phyloP scores from a whole-genome alignment of 2,888 invertebrate species.

The Fragum fragum region DNA sequence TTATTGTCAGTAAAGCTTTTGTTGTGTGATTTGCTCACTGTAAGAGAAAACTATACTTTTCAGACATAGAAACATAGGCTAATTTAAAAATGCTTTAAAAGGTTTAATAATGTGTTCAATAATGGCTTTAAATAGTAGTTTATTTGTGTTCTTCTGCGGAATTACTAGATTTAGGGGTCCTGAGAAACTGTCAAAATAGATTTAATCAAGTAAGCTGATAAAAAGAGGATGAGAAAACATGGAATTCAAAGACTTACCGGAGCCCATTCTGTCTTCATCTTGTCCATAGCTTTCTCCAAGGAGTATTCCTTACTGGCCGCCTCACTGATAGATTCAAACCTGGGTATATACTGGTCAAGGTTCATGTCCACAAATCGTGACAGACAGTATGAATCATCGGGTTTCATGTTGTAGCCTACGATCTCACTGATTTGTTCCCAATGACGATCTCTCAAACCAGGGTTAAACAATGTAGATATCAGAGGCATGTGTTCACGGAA shows the following conservation, averaged over 20 bases:
- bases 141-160: no score
- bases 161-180: no score
- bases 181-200: no score
- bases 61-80: no score
- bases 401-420: conserved; percentile 96
- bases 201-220: no score
- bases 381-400: conserved; percentile 93
- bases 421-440: conserved; percentile 98
- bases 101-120: no score
- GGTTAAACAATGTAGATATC: conserved; percentile 97
- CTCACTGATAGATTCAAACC: conserved; percentile 97
- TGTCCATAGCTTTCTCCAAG: conserved; percentile 94
- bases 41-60: no score
- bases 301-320: conserved; percentile 98
- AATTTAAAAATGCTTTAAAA: no score
- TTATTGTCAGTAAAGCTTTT: no score
- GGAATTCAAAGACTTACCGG: conserved; percentile 78
- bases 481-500: conserved; percentile 94
- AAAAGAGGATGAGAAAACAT: no score
- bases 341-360: conserved; percentile 93
- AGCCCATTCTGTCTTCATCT: conserved; percentile 96
- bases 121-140: no score
- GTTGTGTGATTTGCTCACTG: no score
- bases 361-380: conserved; percentile 95
- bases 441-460: conserved; percentile 92